Conservation (phyloP, 2,113 vertebrate species). For the Dinomys branickii region DNA sequence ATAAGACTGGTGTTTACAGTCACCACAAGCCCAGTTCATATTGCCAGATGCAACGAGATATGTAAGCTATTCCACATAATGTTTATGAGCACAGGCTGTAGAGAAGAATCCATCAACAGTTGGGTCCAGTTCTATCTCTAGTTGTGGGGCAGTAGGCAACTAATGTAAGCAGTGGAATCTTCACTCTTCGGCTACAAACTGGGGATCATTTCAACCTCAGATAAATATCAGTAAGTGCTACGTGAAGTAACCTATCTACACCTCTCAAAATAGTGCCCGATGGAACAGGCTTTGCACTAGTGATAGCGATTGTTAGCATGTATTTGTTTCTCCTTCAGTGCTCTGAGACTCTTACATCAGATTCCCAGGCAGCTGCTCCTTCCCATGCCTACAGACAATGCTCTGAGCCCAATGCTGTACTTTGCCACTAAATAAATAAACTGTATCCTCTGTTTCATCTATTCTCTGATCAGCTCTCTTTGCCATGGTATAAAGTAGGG, state of each 20-base stretch:
- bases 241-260: background rate
- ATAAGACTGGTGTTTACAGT: background rate
- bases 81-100: background rate
- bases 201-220: background rate
- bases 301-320: background rate
- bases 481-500: background rate
- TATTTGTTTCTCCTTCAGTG: conserved; percentile 5
- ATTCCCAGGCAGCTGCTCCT: background rate
- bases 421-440: background rate
- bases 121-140: background rate
- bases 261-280: background rate
- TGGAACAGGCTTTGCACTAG: background rate
- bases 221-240: background rate
- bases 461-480: background rate
- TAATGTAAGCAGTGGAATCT: background rate
- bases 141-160: background rate
- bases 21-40: background rate
- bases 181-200: background rate
- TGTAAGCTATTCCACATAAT: background rate
- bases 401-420: background rate
- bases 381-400: background rate
- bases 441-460: background rate
- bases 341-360: background rate
- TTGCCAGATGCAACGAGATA: background rate
- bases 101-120: accelerated